These are phyloP conservation scores for Neotoxoptera formosana DNA, from an alignment of 1,140 invertebrate species.

Conservation along the genomic window DNA sequence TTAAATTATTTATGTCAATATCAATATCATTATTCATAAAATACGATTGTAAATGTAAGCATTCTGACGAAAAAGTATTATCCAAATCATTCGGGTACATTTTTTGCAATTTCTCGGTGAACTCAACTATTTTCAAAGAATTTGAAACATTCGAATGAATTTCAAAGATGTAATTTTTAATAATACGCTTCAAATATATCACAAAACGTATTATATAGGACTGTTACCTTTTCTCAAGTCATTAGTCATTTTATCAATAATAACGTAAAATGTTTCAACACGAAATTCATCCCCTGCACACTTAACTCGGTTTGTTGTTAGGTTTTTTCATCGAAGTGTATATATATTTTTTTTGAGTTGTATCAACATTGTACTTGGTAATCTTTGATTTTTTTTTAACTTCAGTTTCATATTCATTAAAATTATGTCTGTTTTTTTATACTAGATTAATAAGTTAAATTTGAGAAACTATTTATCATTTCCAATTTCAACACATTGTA, in stretches of 20 bases:
- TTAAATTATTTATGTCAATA: background rate
- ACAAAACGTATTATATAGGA: background rate
- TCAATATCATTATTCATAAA: background rate
- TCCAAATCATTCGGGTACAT: background rate
- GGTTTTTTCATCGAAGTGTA: no score
- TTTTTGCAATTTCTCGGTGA: background rate
- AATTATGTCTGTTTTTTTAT: background rate
- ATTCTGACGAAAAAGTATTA: slow-evolving; percentile 40
- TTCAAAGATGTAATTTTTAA: slow-evolving; percentile 42
- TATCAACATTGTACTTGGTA: background rate
- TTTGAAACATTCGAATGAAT: no score
- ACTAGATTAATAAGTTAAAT: slow-evolving; percentile 47
- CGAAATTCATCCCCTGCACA: background rate
- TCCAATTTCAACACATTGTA: slow-evolving; percentile 57
- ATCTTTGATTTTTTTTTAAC: slow-evolving; percentile 46
- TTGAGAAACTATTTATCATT: slow-evolving; percentile 32
- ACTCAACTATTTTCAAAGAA: slow-evolving; percentile 28
- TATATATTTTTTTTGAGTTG: no score
- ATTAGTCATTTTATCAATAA: slow-evolving; percentile 27
- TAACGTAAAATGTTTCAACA: slow-evolving; percentile 20
- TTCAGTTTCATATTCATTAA: slow-evolving; percentile 38
- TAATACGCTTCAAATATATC: slow-evolving; percentile 8
- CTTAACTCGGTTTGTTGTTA: background rate
- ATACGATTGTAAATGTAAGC: background rate
- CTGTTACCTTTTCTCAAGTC: background rate